A percentile compares a stretch with the other conserved stretches of the same genome.
These are phyloP conservation scores for Danionella cerebrum DNA, from an alignment of 2,113 vertebrate species.

Conservation along the genomic window DNA sequence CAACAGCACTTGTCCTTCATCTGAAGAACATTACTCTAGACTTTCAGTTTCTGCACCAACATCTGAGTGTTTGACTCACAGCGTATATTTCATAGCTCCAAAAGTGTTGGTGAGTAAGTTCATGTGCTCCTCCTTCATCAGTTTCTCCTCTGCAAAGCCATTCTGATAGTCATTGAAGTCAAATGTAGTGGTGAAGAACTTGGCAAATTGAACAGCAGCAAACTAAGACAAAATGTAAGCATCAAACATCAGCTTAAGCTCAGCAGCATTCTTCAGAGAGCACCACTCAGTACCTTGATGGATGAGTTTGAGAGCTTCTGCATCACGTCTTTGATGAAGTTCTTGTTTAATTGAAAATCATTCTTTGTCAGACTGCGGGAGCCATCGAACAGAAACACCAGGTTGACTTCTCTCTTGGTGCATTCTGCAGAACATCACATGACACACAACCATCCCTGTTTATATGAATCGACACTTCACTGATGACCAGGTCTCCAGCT, in stretches of 20 bases:
- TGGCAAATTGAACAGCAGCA: constrained; percentile 73
- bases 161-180: constrained; percentile 57
- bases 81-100: constrained; percentile 50
- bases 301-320: constrained; percentile 55
- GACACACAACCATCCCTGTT: neutral
- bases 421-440: constrained; percentile 56
- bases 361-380: constrained; percentile 48
- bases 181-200: constrained; percentile 35
- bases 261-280: no score
- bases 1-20: no score
- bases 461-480: neutral
- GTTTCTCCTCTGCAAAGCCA: constrained; percentile 27
- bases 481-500: neutral
- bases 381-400: constrained; percentile 78
- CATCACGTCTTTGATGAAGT: constrained; percentile 69
- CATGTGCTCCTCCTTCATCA: constrained; percentile 40
- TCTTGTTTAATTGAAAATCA: constrained; percentile 62
- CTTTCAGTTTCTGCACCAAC: neutral
- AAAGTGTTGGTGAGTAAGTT: constrained; percentile 56
- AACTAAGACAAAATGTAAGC: constrained; percentile 59
- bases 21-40: no score
- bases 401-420: constrained; percentile 64
- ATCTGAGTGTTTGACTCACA: constrained; percentile 57
- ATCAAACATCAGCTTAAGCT: no score
- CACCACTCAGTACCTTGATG: constrained; percentile 60